phyloP scores from a whole-genome alignment of 2,797 vertebrate genomes.

The Syndactyla subalaris region DNA sequence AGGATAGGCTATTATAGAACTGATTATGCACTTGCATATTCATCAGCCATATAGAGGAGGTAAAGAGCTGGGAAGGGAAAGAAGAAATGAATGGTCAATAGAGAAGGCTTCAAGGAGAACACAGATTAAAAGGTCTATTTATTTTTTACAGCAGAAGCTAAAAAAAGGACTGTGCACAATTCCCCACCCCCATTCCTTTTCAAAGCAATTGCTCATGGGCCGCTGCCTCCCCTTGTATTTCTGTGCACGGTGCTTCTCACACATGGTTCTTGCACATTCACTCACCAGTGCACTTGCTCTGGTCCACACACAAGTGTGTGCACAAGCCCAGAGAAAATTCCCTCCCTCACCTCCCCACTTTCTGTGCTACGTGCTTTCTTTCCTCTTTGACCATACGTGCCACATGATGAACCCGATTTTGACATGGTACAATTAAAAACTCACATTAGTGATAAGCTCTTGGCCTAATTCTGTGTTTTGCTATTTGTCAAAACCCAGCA shows the following conservation, averaged over 20 bases:
- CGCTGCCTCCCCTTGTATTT: not conserved
- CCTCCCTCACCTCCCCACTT: not conserved
- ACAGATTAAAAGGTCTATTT: slow-evolving; percentile 51
- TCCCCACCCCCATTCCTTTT: slow-evolving; percentile 40
- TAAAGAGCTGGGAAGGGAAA: slow-evolving; percentile 25
- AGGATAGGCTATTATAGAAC: slow-evolving; percentile 43
- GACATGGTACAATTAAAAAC: slow-evolving; percentile 3
- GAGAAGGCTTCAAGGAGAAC: slow-evolving; percentile 6
- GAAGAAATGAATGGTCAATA: slow-evolving; percentile 57
- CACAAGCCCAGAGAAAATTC: not conserved
- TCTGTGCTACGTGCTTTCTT: not conserved
- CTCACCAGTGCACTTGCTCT: not conserved
- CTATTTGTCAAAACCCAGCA: slow-evolving; percentile 56
- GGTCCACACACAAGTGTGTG: not conserved
- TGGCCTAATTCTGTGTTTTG: slow-evolving; percentile 50
- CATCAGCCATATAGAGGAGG: slow-evolving; percentile 43
- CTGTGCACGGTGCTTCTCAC: not conserved
- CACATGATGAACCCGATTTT: not conserved
- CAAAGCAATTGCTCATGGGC: slow-evolving; percentile 26
- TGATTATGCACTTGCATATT: slow-evolving; percentile 49
- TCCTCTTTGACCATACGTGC: not conserved
- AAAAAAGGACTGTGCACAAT: not conserved
- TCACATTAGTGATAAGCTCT: not conserved
- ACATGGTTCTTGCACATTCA: not conserved
- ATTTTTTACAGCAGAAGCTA: slow-evolving; percentile 40